Evolutionary conservation across 2,113 vertebrate species (phyloP), one percentile per base, ranked within the genome.

Genomic region (Stomatorhinus ivindoensis): DNA sequence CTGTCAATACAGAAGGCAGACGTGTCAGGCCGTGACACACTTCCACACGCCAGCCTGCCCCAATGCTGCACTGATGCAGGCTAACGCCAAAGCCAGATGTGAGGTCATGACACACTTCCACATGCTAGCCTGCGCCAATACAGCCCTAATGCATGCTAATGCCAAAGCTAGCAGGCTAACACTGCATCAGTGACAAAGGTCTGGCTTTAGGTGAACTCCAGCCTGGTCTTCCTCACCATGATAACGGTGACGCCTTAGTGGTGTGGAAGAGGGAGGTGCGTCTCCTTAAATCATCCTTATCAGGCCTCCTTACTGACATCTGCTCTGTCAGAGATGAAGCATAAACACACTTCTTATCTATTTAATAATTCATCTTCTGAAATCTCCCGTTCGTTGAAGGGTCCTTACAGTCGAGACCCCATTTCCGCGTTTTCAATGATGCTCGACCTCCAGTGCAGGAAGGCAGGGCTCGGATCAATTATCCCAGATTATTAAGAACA

Each of bases 301-400:
- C 97, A 97, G 95, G 95, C 95, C 93, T 96, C 94, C 93, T 95
- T 94, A 93, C 95, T 95, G 95, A 96, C 97, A 97, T 97, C 95
- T 97, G 97, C 96, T 96, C 95, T 97, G 97, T 80, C 73, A 80
- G 73, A 95, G 94, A 95, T 94, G 93, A 97, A 97, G 97, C 96
- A 94, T 95, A 97, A 97, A 97, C 97, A 96, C 96, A 96, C 73
- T 95, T 97, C 97, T 97, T 96, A 97, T 97, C 96, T 96, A 95
- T 97, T 96, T 94, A 97, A 96, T 97, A 97, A 97, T 97, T 97
- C 93, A 95, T 93, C 93, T 95, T 93, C 91, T 91, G 88, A 87
- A 87, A 87, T 5, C 19, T 85, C 46, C 42, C 46, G 1, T n/a
- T 85, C n/a, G 42, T 95, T 94, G 95, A 95, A 96, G 94, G 39